Evolutionary conservation across 2,797 vertebrate species (phyloP).

Genomic region (Dendrocincla tyrannina): DNA sequence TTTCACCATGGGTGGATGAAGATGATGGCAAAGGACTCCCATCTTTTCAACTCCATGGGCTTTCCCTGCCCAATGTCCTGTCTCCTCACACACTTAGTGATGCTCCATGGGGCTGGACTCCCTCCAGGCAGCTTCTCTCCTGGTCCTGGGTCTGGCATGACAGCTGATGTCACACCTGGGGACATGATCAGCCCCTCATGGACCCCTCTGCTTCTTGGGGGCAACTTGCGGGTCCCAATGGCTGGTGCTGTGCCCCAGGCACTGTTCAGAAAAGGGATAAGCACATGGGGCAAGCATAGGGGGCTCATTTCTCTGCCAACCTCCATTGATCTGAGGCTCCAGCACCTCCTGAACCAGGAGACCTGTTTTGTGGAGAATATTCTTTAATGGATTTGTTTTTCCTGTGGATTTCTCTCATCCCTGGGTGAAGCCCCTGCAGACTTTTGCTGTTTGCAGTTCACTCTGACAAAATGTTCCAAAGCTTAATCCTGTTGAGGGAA

Average conservation of each 20-base stretch:
- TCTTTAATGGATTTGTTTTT: not conserved
- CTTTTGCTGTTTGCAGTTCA: not conserved
- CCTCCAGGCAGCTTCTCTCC: too few species aligned
- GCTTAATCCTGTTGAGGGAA: not conserved
- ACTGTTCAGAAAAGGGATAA: not conserved
- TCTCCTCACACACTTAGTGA: accelerated
- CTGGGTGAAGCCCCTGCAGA: not conserved
- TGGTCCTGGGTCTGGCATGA: not conserved
- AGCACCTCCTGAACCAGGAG: not conserved
- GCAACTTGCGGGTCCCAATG: accelerated
- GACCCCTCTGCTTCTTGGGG: not conserved
- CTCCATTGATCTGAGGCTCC: accelerated
- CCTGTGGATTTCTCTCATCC: not conserved
- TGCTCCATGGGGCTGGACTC: not conserved
- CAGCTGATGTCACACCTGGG: not conserved
- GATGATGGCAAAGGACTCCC: not conserved
- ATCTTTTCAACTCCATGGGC: accelerated
- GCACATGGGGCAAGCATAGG: not conserved
- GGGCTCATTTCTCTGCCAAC: not conserved
- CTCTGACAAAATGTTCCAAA: not conserved
- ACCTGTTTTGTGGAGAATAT: not conserved
- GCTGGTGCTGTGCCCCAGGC: not conserved
- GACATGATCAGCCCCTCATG: accelerated
- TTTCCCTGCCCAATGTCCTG: accelerated
- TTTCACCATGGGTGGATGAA: accelerated